Conservation (phyloP, 1,140 invertebrate species). For the Bradynema listronoti region DNA sequence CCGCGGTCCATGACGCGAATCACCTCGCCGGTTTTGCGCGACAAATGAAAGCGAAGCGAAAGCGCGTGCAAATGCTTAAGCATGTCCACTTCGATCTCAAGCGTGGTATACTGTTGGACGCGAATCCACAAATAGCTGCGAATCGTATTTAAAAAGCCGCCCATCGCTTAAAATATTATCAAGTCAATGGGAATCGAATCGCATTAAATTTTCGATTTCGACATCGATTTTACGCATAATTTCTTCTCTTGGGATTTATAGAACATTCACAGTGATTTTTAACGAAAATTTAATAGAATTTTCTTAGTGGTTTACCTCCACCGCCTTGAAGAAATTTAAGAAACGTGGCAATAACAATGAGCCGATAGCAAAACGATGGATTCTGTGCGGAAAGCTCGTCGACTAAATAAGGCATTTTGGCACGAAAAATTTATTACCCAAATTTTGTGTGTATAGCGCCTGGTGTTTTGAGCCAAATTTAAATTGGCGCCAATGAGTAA, state of each 20-base stretch:
- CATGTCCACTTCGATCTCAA: conserved; percentile 64
- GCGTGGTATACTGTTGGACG: conserved; percentile 87
- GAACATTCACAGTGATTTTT: neutral
- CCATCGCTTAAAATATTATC: conserved; percentile 27
- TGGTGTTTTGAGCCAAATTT: too few relatives aligned
- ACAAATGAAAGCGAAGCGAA: conserved; percentile 73
- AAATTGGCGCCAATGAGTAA: too few relatives aligned
- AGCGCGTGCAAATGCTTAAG: conserved; percentile 54
- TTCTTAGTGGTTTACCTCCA: conserved; percentile 37
- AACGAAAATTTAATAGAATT: too few relatives aligned
- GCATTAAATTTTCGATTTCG: neutral
- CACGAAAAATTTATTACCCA: conserved; percentile 10
- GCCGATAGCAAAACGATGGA: conserved; percentile 72
- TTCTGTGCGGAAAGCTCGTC: conserved; percentile 38
- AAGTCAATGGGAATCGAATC: too few relatives aligned
- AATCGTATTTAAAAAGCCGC: conserved; percentile 79
- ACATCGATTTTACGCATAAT: neutral
- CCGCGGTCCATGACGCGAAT: conserved; percentile 86
- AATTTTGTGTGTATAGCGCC: too few relatives aligned
- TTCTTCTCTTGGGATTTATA: too few relatives aligned
- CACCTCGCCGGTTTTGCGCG: conserved; percentile 88
- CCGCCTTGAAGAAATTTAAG: conserved; percentile 83
- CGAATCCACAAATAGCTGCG: conserved; percentile 85
- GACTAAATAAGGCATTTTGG: conserved; percentile 24
- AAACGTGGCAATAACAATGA: conserved; percentile 74